Evolutionary conservation across 2,113 vertebrate species (phyloP), one percentile per base, ranked within the genome.

Genomic region (Rousettus leschenaultii): DNA sequence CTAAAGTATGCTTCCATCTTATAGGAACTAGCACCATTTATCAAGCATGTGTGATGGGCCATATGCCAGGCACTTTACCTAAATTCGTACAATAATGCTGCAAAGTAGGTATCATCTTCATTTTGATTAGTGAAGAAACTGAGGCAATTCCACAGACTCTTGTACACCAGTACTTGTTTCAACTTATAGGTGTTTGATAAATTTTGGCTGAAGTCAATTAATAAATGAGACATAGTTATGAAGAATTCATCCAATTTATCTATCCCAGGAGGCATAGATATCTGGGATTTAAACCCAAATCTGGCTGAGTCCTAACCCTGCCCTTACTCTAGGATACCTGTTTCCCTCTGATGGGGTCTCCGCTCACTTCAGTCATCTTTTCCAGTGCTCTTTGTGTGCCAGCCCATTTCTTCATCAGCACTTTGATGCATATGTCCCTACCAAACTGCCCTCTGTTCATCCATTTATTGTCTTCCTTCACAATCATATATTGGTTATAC

Each of bases 391-490:
- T 30, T 43, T 74, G 7, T 30, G n/a, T 59, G 5, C 43, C 45
- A 51, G 16, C 21, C 70, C 6, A 4, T 65, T 73, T 75, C 28
- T 86, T 51, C 28, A 5, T 6, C 28, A 24, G 21, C 16, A 53
- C 3, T 51, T 55, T 8, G 22, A 12, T 68, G 90, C 35, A n/a
- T 12, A 5, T 16, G 11, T 33, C 75, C 83, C 80, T 89, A 13
- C 24, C n/a, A 45, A 1, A 40, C 30, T 43, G 30, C 79, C 19
- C 93, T 48, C 30, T 48, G 35, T 55, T 91, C 55, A 82, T 55
- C 22, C 4, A n/a, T 79, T 89, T 91, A 21, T 85, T 92, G 19
- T 30, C 61, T 91, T 87, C 24, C 45, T 71, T 73, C 48, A 78
- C 73, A 78, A 77, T 48, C 26, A 63, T 53, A 12, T 75, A 14